Base-by-base conservation (phyloP, 2,888 invertebrate genomes). In the Xiphydria camelus region DNA sequence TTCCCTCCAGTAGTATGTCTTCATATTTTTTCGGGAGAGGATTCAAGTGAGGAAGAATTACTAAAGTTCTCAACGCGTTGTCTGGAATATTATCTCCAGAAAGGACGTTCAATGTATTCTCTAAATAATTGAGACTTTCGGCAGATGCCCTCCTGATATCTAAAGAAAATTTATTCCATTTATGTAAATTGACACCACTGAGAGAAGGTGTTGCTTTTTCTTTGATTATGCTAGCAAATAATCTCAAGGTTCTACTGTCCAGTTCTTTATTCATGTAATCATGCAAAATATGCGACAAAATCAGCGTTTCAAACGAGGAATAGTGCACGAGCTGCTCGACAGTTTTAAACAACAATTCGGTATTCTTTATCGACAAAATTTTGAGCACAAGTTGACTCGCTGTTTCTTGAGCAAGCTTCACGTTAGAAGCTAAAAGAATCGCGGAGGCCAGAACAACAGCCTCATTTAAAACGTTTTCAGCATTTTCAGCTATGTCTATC, bases 401-500 rank as follows among this genome's bases (percentile, higher is more conserved):
- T 65, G 86, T 83, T 66, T 91, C 85, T 74, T 91, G 91, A 2
- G 84, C 81, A 7, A 91, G 73, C 38, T 82, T 82, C 0, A 87
- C 75, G 55, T 83, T 81, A 5, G 80, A 77, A 0, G 87, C 74
- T 10, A 76, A 55, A 22, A 77, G 59, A 37, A 70, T 61, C 4
- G 63, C 51, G 12, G 67, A 51, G 3, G 62, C 55, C 38, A 64
- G 41, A 36, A 65, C 62, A 17, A 65, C 51, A 19, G 62, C 44
- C 25, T 64, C 62, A 37, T 45, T 38, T 6, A 70, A 37, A 4
- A 66, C 45, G 23, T 48, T 42, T 10, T 45, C 41, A 2, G 62
- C 51, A 17, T 51, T 38, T 10, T 60, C 51, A 20, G 55, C 61
- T 7, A 55, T 50, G 15, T 66, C 57, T 1, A 73, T 43, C 7